phyloP scores from a whole-genome alignment of 2,113 vertebrate genomes.

The Isurus oxyrinchus region DNA sequence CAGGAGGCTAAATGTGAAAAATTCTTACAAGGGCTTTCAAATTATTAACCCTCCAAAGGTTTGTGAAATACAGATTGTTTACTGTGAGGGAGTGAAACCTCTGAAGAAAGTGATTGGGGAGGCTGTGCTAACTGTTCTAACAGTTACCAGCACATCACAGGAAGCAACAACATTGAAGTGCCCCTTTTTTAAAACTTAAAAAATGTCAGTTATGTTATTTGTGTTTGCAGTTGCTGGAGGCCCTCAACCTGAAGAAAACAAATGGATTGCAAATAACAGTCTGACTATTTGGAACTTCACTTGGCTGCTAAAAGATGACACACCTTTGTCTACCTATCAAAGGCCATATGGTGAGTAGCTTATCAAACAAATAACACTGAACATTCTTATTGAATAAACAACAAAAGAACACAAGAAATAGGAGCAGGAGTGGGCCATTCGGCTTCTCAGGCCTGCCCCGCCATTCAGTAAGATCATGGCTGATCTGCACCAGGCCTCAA shows the following conservation, averaged over 20 bases:
- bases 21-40: background rate
- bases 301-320: slow-evolving; percentile 29
- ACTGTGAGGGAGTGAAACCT: background rate
- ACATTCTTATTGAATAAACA: background rate
- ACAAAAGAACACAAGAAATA: too few relatives aligned
- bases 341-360: slow-evolving; percentile 5
- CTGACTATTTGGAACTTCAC: slow-evolving; percentile 3
- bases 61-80: background rate
- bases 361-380: background rate
- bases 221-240: background rate
- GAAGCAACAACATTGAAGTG: background rate
- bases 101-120: background rate
- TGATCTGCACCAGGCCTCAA: too few relatives aligned
- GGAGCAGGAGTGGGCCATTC: too few relatives aligned
- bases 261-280: background rate
- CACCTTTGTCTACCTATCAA: slow-evolving; percentile 30
- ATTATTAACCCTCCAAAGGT: background rate
- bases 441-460: too few relatives aligned
- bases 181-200: background rate
- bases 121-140: background rate
- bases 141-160: background rate
- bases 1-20: background rate
- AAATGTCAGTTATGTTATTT: background rate
- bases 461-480: too few relatives aligned
- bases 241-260: background rate